Evolutionary conservation across 2,113 vertebrate species (phyloP), one percentile per base, ranked within the genome.

Genomic region (Festucalex cinctus): DNA sequence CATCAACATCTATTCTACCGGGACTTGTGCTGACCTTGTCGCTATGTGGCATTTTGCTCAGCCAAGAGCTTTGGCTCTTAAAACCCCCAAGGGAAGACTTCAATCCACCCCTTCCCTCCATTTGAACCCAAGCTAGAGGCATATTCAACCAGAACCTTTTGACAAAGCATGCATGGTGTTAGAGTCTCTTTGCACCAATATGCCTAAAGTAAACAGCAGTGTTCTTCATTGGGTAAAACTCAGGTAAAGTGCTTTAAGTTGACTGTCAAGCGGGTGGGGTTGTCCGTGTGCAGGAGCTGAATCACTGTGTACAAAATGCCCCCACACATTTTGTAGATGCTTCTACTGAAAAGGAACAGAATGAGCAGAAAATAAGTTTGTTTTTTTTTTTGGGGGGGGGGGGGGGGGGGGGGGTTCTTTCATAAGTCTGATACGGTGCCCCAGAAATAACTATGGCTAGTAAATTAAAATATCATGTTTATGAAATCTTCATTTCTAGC

Each of bases 171-270:
- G 87, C 81, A 77, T 76, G 85, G 80, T 76, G 81, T 35, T 2
- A 57, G 32, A 2, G 6, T 32, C 7, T 17, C 26, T 57, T 35
- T 19, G 10, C 59, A 41, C 36, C 59, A 61, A 39, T 36, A 61
- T 39, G 59, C 59, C 59, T 43, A 14, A 22, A 91, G 93, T 91
- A 90, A 91, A 93, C 83, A 86, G 90, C 92, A 94, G 94, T 86
- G 85, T 92, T 92, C 85, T 92, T 93, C 85, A 82, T 87, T 92
- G 93, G 95, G n/a, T n/a, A 95, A 96, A 95, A 92, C 95, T 99
- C 96, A 97, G 95, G 96, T 96, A 96, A 92, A 92, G 90, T 94
- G 95, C 94, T 93, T 94, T 92, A 92, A 92, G 89, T 85, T 83
- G 92, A 91, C 86, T 85, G 73, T 88, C 41, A 63, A 59, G 53